A percentile compares a stretch with the other conserved stretches of the same genome.
Evolutionary conservation across 2,888 invertebrate genomes (phyloP).

Genomic region (Diachrysia chrysitis): DNA sequence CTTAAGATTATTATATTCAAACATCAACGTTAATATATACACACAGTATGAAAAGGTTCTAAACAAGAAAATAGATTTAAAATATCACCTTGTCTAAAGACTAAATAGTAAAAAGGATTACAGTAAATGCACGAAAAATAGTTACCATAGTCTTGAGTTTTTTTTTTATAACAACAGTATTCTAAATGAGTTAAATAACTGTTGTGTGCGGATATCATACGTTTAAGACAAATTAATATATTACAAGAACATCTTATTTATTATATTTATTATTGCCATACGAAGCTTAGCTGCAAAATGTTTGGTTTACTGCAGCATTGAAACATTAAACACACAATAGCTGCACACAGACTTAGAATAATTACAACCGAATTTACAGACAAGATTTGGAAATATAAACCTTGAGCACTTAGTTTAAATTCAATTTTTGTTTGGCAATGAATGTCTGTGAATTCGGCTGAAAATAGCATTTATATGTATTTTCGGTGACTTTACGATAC

Average conservation of each 20-base stretch:
- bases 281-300: neutral
- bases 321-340: conserved; percentile 60
- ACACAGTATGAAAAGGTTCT: conserved; percentile 78
- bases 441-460: conserved; percentile 53
- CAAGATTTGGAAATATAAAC: conserved; percentile 40
- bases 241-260: conserved; percentile 23
- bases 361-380: conserved; percentile 59
- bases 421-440: conserved; percentile 46
- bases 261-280: conserved; percentile 25
- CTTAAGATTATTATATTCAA: conserved; percentile 77
- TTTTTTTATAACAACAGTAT: conserved; percentile 78
- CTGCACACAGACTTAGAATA: conserved; percentile 75
- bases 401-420: conserved; percentile 38
- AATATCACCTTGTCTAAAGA: conserved; percentile 86
- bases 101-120: conserved; percentile 86
- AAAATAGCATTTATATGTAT: conserved; percentile 53
- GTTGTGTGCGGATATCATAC: conserved; percentile 71
- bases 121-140: conserved; percentile 89
- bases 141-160: conserved; percentile 82
- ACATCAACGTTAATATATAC: conserved; percentile 81
- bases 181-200: conserved; percentile 76
- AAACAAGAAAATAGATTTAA: conserved; percentile 82
- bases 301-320: conserved; percentile 16
- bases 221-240: conserved; percentile 31
- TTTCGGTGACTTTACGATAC: too few relatives aligned